Base-by-base conservation (phyloP, 2,113 vertebrate genomes). In the Pseudorasbora parva region DNA sequence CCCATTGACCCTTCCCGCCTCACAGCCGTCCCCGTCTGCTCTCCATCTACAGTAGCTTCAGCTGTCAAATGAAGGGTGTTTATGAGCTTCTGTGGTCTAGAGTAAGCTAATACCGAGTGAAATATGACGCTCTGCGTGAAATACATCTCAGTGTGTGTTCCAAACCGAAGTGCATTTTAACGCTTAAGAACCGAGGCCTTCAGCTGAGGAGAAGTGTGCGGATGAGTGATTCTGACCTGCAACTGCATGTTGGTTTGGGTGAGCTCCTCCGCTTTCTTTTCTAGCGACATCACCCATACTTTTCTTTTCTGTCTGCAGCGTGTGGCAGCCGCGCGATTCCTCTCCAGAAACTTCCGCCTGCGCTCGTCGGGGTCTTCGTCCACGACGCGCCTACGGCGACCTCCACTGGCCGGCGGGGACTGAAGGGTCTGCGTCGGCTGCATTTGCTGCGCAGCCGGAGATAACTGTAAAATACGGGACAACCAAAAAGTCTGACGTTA, bases 171-270 rank as follows among this genome's bases (percentile, higher is more conserved):
- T 30, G 47, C 71, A 8, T 11, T 54, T 27, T 49, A 66, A 83
- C 23, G 43, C 82, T 12, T 64, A 41, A 78, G n/a, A 78, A 19
- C 56, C 15, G 33, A 43, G 56, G 21, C 14, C 43, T 83, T 54
- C 12, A 77, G 73, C 73, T 56, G 49, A 78, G n/a, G 47, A 64
- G 59, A 66, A 56, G 37, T 23, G 59, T 33, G 30, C 2, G 25
- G 8, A 8, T 49, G 25, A 66, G 56, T 8, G 30, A 56, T 12
- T 43, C 89, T 83, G 95, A 99, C 98, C 98, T 99, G 98, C 93
- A 99, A 96, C 90, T 99, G 98, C 98, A 99, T 99, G 95, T 99
- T 99, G 94, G 98, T 99, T 95, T 99, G 98, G 85, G 98, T 99
- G 93, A 99, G 97, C 94, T 99, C 98, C 90, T 99, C 98, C 76